A percentile compares a stretch with the other conserved stretches of the same genome.
phyloP scores from a whole-genome alignment of 2,797 vertebrate species.

The Monodelphis domestica region DNA sequence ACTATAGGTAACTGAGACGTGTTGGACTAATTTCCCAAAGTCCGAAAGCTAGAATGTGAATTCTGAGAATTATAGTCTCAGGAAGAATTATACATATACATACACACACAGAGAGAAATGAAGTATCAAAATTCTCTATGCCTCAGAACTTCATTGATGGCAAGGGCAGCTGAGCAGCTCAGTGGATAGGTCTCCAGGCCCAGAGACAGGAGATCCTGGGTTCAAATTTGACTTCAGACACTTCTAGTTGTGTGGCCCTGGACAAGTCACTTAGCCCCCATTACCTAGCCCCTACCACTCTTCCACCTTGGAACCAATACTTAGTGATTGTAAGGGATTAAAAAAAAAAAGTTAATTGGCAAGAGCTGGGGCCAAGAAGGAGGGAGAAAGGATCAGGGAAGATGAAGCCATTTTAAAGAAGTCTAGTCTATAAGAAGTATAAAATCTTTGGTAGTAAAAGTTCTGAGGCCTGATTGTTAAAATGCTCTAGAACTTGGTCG shows the following conservation, averaged over 20 bases:
- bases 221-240: too few relatives aligned
- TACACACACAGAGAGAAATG: too few relatives aligned
- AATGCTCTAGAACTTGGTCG: background rate
- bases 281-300: too few relatives aligned
- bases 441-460: background rate
- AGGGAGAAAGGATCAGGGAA: background rate
- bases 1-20: background rate
- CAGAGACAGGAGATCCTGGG: too few relatives aligned
- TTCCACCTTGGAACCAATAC: too few relatives aligned
- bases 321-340: too few relatives aligned
- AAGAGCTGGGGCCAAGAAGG: background rate
- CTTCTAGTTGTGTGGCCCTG: too few relatives aligned
- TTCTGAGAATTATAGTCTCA: background rate
- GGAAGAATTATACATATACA: too few relatives aligned
- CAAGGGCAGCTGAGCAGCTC: too few relatives aligned
- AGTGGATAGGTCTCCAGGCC: too few relatives aligned
- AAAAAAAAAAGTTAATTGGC: background rate
- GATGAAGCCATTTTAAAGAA: background rate
- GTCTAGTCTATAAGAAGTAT: background rate
- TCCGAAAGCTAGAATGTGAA: background rate
- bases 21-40: background rate
- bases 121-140: background rate
- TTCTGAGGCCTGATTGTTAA: background rate
- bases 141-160: too few relatives aligned
- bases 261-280: too few relatives aligned